Evolutionary conservation across 2,797 vertebrate species (phyloP).

Genomic region (Heliangelus exortis): DNA sequence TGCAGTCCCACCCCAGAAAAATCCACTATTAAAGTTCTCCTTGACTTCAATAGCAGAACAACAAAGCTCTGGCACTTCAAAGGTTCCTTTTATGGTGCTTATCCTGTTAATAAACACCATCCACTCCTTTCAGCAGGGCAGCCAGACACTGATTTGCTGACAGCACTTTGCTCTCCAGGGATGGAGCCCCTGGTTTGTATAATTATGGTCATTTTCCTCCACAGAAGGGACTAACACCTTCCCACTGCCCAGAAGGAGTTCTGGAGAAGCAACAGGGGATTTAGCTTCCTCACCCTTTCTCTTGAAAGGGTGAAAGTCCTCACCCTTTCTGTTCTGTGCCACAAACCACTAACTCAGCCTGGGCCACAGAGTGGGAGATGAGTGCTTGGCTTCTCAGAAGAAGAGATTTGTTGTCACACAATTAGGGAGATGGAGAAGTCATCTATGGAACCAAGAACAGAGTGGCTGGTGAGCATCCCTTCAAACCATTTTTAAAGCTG

Average conservation of each 20-base stretch:
- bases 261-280: not conserved
- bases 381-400: not conserved
- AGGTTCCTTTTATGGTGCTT: not conserved
- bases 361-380: not conserved
- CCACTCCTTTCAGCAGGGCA: not conserved
- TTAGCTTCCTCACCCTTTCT: not conserved
- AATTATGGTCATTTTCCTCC: not conserved
- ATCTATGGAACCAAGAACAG: not conserved
- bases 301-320: not conserved
- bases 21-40: not conserved
- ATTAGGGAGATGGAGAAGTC: not conserved
- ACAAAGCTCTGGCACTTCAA: not conserved
- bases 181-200: rapidly evolving
- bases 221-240: not conserved
- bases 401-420: not conserved
- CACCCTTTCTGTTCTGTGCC: not conserved
- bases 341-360: not conserved
- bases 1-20: not conserved
- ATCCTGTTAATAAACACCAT: not conserved
- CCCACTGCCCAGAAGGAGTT: not conserved
- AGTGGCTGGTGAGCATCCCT: not conserved
- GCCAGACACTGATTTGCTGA: not conserved
- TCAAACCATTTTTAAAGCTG: not conserved
- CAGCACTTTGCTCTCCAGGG: not conserved
- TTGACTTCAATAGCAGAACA: not conserved